Evolutionary conservation across 2,113 vertebrate genomes (phyloP), one percentile per base, ranked within the genome.

Genomic region (Paedocypris sp.): DNA sequence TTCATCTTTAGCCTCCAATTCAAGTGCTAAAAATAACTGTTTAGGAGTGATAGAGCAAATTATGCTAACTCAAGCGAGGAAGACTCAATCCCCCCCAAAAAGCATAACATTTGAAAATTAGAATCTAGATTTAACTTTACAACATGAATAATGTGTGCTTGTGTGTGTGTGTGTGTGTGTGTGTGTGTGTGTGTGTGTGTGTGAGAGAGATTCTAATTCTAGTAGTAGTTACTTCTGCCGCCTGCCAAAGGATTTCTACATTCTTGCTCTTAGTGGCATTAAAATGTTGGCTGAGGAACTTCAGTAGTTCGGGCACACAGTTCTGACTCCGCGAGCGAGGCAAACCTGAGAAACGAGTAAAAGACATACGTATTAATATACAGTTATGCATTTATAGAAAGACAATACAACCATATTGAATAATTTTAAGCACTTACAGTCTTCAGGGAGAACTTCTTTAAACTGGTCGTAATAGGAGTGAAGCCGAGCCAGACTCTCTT

Each of bases 391-490:
- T 41, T 12, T 9, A 31, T 20, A 41, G 22, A 33, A 6, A 9
- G 10, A 29, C 13, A 48, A 9, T n/a, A n/a, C 19, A 7, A 5
- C 11, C 7, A 18, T 29, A 12, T 19, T 60, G 13, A 16, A 35
- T 10, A 29, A 10, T 6, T n/a, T 28, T 35, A 26, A 39, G 66
- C 71, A 93, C 94, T 92, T 79, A 98, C 95, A 90, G 71, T 99
- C 95, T 71, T 98, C 94, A 32, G 95, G 91, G 68, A 99, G 80
- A 72, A 99, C 92, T 77, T 99, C 95, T 79, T 94, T 98, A 73
- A 97, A 98, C 77, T 97, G 94, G 60, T 99, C 94, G 45, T 93
- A 98, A 82, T 99, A 99, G 0, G 92, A 97, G 80, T 86, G 91
- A 68, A 99, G 80, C 6, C 93, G 88, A 47, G 89, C 79, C 79